phyloP scores from a whole-genome alignment of 2,113 vertebrate species.

The Ceyx cyanopectus region DNA sequence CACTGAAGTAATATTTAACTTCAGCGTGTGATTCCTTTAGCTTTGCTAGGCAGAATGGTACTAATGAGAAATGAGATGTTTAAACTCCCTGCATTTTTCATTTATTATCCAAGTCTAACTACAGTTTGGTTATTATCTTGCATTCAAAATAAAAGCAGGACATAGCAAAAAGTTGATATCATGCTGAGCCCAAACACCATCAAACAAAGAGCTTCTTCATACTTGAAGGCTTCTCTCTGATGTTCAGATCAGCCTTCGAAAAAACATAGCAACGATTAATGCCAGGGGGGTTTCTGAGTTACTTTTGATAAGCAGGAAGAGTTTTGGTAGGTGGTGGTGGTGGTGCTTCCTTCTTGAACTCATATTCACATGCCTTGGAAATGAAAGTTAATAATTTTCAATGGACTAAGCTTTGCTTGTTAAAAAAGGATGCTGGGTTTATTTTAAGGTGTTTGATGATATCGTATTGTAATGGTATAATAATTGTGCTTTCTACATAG shows the following conservation, averaged over 20 bases:
- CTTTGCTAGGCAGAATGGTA: neutral
- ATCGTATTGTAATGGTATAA: neutral
- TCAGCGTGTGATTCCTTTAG: neutral
- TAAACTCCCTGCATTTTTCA: slow-evolving; percentile 20
- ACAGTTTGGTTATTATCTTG: slow-evolving; percentile 32
- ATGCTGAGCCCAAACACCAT: slow-evolving; percentile 45
- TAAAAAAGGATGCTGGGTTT: slow-evolving; percentile 37
- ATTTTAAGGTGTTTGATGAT: slow-evolving; percentile 54
- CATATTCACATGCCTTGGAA: neutral
- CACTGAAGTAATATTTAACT: slow-evolving; percentile 20
- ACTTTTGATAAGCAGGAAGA: neutral
- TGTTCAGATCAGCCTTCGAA: slow-evolving; percentile 47
- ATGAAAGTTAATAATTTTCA: neutral
- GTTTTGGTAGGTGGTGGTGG: neutral
- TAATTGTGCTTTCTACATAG: slow-evolving; percentile 23
- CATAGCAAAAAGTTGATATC: slow-evolving; percentile 32
- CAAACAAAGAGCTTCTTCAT: slow-evolving; percentile 41
- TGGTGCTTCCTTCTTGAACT: neutral
- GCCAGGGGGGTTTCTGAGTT: slow-evolving; percentile 6
- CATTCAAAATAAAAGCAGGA: slow-evolving; percentile 60
- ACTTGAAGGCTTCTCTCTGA: slow-evolving; percentile 41
- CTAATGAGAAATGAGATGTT: slow-evolving; percentile 23
- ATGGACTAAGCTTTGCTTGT: slow-evolving; percentile 29
- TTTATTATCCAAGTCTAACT: slow-evolving; percentile 20
- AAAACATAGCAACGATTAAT: slow-evolving; percentile 49